These are phyloP conservation scores for Spinibarbus caldwelli DNA, from an alignment of 2,797 vertebrate genomes.

Conservation along the genomic window DNA sequence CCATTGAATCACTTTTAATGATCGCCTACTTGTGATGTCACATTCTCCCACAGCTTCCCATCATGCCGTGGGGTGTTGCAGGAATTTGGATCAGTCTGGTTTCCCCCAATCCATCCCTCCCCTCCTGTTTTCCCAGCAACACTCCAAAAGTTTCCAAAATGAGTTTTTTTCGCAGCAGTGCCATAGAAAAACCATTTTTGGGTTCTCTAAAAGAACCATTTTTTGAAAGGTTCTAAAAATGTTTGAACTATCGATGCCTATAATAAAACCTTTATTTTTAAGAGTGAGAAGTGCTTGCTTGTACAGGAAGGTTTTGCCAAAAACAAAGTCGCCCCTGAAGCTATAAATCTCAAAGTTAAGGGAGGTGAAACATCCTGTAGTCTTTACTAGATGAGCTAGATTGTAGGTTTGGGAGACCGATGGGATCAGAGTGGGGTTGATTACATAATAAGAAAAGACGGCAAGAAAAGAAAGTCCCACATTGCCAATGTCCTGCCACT, in stretches of 20 bases:
- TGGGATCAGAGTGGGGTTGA: background rate
- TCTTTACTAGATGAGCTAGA: conserved; percentile 2
- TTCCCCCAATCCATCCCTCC: conserved; percentile 25
- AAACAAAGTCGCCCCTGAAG: background rate
- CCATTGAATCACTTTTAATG: conserved; percentile 74
- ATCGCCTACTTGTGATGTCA: conserved; percentile 73
- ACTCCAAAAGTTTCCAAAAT: background rate
- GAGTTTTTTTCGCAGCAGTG: background rate
- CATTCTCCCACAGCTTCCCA: conserved; percentile 71
- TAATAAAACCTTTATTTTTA: no score
- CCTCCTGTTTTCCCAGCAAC: background rate
- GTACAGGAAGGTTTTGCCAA: background rate
- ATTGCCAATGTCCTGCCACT: conserved; percentile 41
- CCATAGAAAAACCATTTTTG: background rate
- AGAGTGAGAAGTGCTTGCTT: background rate
- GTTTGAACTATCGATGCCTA: no score
- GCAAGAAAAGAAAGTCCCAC: conserved; percentile 48
- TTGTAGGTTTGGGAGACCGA: background rate
- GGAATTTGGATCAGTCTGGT: conserved; percentile 35
- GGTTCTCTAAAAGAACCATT: background rate
- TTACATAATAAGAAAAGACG: conserved; percentile 25
- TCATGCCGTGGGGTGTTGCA: conserved; percentile 50
- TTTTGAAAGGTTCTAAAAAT: no score
- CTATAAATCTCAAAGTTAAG: conserved; percentile 19
- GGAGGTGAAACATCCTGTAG: conserved; percentile 1